phyloP scores from a whole-genome alignment of 1,140 invertebrate species.

The Ceratitis capitata region DNA sequence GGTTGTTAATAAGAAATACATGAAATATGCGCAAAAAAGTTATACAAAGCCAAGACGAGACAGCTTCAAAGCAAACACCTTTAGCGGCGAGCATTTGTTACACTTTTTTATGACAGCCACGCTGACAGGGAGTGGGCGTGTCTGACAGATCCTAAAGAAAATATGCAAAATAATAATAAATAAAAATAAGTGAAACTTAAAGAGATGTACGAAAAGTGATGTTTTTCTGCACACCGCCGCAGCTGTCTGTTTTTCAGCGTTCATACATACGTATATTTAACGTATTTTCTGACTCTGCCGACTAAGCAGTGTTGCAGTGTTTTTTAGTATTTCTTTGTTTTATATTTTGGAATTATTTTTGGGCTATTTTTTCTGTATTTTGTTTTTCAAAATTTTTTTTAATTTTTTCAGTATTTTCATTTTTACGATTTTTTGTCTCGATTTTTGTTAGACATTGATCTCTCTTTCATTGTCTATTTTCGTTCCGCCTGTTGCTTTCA shows the following conservation, averaged over 20 bases:
- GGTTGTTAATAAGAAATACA: not conserved
- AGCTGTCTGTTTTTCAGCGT: not conserved
- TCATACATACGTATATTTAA: no score
- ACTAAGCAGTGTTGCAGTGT: not conserved
- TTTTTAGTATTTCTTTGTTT: not conserved
- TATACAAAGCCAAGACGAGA: not conserved
- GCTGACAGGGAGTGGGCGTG: not conserved
- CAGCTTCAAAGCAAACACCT: not conserved
- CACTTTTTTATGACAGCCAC: not conserved
- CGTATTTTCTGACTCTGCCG: not conserved
- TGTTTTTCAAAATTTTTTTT: not conserved
- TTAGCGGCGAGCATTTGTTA: not conserved
- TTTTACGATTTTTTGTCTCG: not conserved
- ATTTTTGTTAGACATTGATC: not conserved
- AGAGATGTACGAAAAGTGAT: no score
- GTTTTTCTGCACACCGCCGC: not conserved
- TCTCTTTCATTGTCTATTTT: conserved; percentile 16
- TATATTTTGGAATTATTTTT: not conserved
- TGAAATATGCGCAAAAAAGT: not conserved
- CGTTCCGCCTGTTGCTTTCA: conserved; percentile 9
- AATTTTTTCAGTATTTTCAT: not conserved
- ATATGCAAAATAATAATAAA: no score
- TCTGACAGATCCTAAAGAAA: not conserved
- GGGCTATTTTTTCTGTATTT: not conserved
- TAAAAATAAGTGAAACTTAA: no score